Conservation (phyloP, 1,140 invertebrate genomes). For the Scaptomyza hsui region DNA sequence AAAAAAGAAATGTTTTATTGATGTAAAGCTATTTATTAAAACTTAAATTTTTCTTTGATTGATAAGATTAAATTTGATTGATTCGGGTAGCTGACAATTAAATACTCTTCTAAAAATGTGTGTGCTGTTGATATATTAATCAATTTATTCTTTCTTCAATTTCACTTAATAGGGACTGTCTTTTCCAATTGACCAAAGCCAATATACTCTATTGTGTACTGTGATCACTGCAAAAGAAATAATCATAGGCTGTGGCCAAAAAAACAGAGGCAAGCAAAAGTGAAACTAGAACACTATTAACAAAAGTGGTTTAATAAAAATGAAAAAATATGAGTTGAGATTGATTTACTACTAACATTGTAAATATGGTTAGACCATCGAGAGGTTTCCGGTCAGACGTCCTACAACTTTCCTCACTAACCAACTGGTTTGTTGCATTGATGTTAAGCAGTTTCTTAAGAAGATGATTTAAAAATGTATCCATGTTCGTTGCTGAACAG, state of each 20-base stretch:
- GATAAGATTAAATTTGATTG: too few relatives aligned
- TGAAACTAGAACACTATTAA: slow-evolving; percentile 44
- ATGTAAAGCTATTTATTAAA: too few relatives aligned
- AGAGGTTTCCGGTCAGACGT: slow-evolving; percentile 8
- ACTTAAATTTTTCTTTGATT: too few relatives aligned
- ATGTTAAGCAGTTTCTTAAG: slow-evolving; percentile 31
- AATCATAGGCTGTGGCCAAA: slow-evolving; percentile 47
- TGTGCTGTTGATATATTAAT: too few relatives aligned
- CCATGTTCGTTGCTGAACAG: slow-evolving; percentile 40
- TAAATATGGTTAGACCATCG: slow-evolving; percentile 55
- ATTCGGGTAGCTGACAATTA: too few relatives aligned
- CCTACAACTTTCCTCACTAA: slow-evolving; percentile 31
- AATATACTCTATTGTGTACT: slow-evolving; percentile 9
- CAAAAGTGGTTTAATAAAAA: slow-evolving; percentile 28
- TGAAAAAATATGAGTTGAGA: not conserved
- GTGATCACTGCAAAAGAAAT: slow-evolving; percentile 20
- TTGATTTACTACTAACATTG: slow-evolving; percentile 43
- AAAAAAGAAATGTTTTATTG: too few relatives aligned
- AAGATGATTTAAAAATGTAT: slow-evolving; percentile 31
- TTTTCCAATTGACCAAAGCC: too few relatives aligned
- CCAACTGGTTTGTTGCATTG: slow-evolving; percentile 5
- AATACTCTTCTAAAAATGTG: too few relatives aligned
- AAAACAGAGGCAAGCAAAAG: slow-evolving; percentile 22
- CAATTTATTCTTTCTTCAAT: too few relatives aligned
- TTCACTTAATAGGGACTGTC: too few relatives aligned